Evolutionary conservation across 2,888 invertebrate species (phyloP).

Genomic region (Ophioninae sp.): DNA sequence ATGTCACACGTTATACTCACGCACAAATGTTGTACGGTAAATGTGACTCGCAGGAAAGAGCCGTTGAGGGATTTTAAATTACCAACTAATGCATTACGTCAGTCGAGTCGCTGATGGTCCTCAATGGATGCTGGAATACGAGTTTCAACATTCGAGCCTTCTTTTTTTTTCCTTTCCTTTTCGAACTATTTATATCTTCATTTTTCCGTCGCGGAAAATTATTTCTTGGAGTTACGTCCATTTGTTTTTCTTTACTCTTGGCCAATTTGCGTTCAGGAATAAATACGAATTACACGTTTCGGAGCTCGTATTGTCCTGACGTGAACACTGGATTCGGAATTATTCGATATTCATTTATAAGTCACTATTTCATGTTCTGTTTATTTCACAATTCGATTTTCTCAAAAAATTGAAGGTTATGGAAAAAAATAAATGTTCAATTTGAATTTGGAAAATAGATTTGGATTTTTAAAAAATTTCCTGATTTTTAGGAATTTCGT

Average conservation of each 20-base stretch:
- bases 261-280: neutral
- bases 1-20: constrained; percentile 30
- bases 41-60: constrained; percentile 1
- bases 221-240: neutral
- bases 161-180: neutral
- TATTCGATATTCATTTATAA: neutral
- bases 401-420: too few relatives aligned
- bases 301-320: neutral
- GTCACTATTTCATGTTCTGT: too few relatives aligned
- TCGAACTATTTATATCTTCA: neutral
- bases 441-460: too few relatives aligned
- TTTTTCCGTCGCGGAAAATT: neutral
- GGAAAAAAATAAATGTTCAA: too few relatives aligned
- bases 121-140: constrained; percentile 6
- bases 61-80: constrained; percentile 18
- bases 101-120: constrained; percentile 25
- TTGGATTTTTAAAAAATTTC: too few relatives aligned
- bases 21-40: neutral
- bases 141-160: neutral
- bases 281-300: neutral
- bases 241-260: neutral
- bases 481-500: too few relatives aligned
- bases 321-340: neutral
- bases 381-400: too few relatives aligned
- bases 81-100: constrained; percentile 22